Evolutionary conservation across 2,113 vertebrate species (phyloP).

Genomic region (Cercocebus atys): DNA sequence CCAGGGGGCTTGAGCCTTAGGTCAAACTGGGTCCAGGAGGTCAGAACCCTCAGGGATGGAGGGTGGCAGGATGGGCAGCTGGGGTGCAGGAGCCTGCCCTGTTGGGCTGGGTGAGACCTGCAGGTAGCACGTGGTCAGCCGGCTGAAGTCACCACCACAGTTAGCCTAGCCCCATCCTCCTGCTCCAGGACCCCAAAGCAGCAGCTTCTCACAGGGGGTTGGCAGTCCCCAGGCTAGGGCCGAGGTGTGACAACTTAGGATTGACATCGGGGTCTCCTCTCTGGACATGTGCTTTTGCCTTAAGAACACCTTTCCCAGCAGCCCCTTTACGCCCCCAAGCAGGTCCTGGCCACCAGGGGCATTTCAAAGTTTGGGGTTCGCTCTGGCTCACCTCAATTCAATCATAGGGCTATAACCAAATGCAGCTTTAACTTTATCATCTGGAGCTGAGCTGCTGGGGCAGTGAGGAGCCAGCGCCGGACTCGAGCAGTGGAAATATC

Average conservation of each 20-base stretch:
- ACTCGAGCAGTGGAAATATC: not conserved
- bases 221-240: not conserved
- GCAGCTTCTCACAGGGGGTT: not conserved
- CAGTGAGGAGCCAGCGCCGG: not conserved
- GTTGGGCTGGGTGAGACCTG: not conserved
- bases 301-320: not conserved
- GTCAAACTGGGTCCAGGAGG: not conserved
- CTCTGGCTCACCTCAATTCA: not conserved
- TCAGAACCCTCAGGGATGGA: not conserved
- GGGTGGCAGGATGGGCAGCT: not conserved
- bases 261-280: not conserved
- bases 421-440: not conserved
- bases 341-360: not conserved
- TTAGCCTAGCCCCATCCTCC: not conserved
- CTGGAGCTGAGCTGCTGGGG: not conserved
- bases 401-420: not conserved
- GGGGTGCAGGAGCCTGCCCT: not conserved
- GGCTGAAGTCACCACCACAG: not conserved
- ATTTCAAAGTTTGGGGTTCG: not conserved
- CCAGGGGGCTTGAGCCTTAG: not conserved
- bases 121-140: not conserved
- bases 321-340: not conserved
- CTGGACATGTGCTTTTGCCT: not conserved
- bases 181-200: not conserved
- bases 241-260: not conserved